Base-by-base conservation (phyloP, 2,888 invertebrate species). In the Drosophila lutescens region DNA sequence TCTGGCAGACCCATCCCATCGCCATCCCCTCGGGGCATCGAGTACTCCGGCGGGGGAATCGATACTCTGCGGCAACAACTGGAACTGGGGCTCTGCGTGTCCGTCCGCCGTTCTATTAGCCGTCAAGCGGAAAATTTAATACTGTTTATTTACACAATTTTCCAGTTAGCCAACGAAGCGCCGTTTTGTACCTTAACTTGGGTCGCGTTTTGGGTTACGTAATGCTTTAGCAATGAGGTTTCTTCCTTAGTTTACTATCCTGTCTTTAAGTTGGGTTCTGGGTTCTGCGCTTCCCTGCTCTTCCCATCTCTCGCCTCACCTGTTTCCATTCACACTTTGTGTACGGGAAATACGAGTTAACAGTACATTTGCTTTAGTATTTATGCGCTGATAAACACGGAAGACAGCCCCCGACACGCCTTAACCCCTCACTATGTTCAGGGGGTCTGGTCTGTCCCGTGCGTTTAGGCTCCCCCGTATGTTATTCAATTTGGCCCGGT, bases 341-440 rank as follows among this genome's bases (percentile, higher is more conserved):
- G 77, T 74, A 30, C 30, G 68, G 77, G 77, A 80, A 84, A 81
- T 84, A 77, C 81, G 76, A 78, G 78, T 86, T 88, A 84, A 83
- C 88, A 88, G 83, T 83, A 85, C 88, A 88, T 88, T 88, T 81
- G 78, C 75, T 81, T 72, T 66, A 66, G 72, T 78, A 89, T 88
- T 89, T 88, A 88, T 89, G 78, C 69, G 81, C 77, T 81, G 85
- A 86, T 87, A 85, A 87, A 71, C 56, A 72, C 49, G 17, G 36
- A 36, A 63, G 59, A 43, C 50, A 32, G 54, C 17, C 9, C 44
- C 44, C 30, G 20, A 9, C 44, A 43, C 59, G 43, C 44, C 38
- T 46, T 49, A 20, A n/a, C 46, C 10, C 26, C 32, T 7, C 26
- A 9, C 4, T 17, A 36, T 49, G 8, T 5, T 40, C 23, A 30